Base-by-base conservation (phyloP, 2,888 invertebrate species). In the Palloptera scutellata region DNA sequence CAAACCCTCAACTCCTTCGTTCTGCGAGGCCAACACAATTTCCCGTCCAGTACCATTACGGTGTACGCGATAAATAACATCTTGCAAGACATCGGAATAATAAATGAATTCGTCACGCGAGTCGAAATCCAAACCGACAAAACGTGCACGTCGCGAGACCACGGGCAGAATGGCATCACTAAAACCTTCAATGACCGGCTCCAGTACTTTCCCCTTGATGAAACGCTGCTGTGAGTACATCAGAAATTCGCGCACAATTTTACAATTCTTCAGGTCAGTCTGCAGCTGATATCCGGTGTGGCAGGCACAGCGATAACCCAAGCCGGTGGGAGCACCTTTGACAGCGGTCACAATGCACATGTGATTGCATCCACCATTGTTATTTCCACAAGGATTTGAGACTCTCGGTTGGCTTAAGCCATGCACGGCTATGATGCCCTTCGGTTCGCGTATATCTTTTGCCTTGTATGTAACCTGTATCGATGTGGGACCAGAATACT, bases 161-260 rank as follows among this genome's bases (percentile, higher is more conserved):
- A 98, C 94, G 0, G 98, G 98, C 43, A 96, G 86, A 65, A 98
- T 97, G 8, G 98, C 98, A 81, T 98, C 98, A 76, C 93, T 94
- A 83, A 97, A 96, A 0, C 95, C 94, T 83, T 94, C 93, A 64
- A 93, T 91, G 0, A 95, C 93, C 0, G 96, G 96, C 78, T 95
- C 89, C 43, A 96, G 83, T 0, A 96, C 93, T 83, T 93, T 93
- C 48, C 97, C 98, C 81, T 98, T 96, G 74, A 98, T 97, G 79
- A 97, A 96, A 73, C 96, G 90, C 83, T 96, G 96, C 79, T 97
- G 96, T 0, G 96, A 96, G 81, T 97, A 97, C 91, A 97, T 93
- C 1, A 98, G 88, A 83, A 97, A 97, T 78, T 96, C 95, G 20
- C 90, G 89, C 0, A 97, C 92, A 62, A 91, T 83, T 78, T 91